phyloP scores from a whole-genome alignment of 1,140 invertebrate genomes.

The Hesperophylax magnus region DNA sequence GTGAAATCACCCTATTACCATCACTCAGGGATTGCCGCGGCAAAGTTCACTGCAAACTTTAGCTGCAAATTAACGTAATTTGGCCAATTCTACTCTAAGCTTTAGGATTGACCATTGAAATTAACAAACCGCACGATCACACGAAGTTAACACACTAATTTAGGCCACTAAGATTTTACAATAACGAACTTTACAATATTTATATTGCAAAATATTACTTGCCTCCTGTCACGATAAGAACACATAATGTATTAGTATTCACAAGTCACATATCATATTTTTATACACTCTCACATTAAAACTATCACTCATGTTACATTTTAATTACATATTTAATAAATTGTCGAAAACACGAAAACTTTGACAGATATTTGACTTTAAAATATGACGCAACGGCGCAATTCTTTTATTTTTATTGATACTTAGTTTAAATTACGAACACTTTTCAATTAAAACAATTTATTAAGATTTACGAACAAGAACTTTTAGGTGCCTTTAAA shows the following conservation, averaged over 20 bases:
- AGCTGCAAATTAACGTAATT: background rate
- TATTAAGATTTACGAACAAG: background rate
- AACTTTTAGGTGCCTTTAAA: too few relatives aligned
- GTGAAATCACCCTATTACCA: background rate
- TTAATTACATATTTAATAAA: background rate
- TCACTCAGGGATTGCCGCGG: background rate
- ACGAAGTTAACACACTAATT: background rate
- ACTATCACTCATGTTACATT: background rate
- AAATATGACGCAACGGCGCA: background rate
- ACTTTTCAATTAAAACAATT: background rate
- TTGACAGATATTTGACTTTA: slow-evolving; percentile 2
- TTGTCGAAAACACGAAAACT: background rate
- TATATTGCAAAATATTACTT: background rate
- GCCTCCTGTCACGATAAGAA: background rate
- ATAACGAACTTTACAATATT: background rate
- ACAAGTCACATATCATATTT: background rate
- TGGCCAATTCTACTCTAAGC: background rate
- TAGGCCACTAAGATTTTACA: background rate
- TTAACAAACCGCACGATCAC: background rate
- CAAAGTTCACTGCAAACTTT: background rate
- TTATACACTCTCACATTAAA: background rate
- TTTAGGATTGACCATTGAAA: background rate
- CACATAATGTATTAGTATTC: background rate
- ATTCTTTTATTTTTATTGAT: background rate
- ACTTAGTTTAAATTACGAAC: slow-evolving; percentile 19